Evolutionary conservation across 2,113 vertebrate species (phyloP), one percentile per base, ranked within the genome.

Genomic region (Thunnus thynnus): DNA sequence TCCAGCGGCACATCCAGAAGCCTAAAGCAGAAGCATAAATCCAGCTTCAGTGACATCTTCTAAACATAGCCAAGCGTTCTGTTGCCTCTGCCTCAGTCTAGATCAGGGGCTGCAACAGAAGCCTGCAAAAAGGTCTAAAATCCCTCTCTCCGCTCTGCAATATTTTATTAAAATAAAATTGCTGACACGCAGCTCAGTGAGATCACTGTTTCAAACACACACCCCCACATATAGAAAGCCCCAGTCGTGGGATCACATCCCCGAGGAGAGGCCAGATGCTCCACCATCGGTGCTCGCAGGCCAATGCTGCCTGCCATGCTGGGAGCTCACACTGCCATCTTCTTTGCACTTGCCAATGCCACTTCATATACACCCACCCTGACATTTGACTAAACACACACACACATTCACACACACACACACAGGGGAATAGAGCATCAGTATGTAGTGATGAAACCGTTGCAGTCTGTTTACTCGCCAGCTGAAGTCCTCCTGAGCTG

Each of bases 211-310:
- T 67, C 9, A 51, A 30, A 27, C 73, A 51, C 70, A 44, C 44
- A 48, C 64, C 72, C 36, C 54, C 3, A 61, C 18, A 30, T 56
- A 16, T 0, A 32, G n/a, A 51, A 27, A 41, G 60, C 22, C 73
- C 20, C 36, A 72, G 58, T 57, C 48, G 58, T 61, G 6, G 32
- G 9, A 44, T 25, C 16, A n/a, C 58, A 30, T 58, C 70, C 80
- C 68, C 1, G 8, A 44, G 22, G 72, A 50, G 75, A 78, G 55
- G 60, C 72, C 87, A 70, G 86, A 88, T 65, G 55, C 84, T 78
- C 72, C 65, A 4, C 3, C 44, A 67, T 52, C 3, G 46, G 71
- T 18, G 16, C 52, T 60, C 46, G 20, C 46, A 44, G 64, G 55
- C 73, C 30, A 44, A 3, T 47, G 44, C 72, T 61, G 41, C 72